phyloP scores from a whole-genome alignment of 2,113 vertebrate genomes.

The Halcyon malimbica region DNA sequence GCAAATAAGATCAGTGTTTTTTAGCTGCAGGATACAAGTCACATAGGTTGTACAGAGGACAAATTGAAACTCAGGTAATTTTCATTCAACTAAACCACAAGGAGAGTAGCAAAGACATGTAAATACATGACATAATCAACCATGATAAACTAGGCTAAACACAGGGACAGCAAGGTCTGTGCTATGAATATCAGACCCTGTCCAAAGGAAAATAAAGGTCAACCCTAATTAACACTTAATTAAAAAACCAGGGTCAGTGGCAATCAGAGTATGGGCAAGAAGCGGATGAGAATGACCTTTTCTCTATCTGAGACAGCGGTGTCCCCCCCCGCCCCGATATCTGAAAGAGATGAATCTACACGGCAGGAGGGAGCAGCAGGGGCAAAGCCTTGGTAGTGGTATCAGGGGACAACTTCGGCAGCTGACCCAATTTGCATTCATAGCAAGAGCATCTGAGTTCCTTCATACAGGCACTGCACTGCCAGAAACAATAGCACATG shows the following conservation, averaged over 20 bases:
- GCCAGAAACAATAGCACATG: background rate
- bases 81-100: background rate
- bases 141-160: background rate
- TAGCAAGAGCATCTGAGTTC: background rate
- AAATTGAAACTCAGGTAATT: background rate
- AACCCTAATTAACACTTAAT: background rate
- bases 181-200: background rate
- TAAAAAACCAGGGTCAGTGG: background rate
- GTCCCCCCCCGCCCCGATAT: background rate
- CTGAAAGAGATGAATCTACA: background rate
- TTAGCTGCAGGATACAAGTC: background rate
- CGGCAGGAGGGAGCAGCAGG: background rate
- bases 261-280: background rate
- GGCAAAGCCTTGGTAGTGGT: background rate
- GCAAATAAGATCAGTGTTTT: background rate
- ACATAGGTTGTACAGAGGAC: background rate
- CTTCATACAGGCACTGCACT: background rate
- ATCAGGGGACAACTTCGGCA: background rate
- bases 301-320: background rate
- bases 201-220: background rate
- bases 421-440: conserved; percentile 37
- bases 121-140: background rate
- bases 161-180: background rate
- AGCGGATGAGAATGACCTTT: background rate
- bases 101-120: background rate